Evolutionary conservation across 2,113 vertebrate genomes (phyloP), one percentile per base, ranked within the genome.

Genomic region (Ondatra zibethicus): DNA sequence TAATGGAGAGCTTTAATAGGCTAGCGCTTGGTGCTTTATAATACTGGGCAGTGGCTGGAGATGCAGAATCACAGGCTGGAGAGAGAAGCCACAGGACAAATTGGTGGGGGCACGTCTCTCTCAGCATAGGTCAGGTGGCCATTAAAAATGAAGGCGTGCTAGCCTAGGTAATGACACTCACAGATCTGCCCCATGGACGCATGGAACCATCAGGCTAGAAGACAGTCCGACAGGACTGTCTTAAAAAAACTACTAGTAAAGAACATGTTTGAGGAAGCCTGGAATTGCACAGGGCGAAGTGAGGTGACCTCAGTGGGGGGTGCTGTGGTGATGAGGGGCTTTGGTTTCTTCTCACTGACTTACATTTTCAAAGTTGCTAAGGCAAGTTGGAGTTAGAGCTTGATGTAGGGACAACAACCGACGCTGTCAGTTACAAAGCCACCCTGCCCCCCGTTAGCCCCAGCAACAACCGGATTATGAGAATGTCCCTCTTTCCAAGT

Each of bases 1-100:
- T 81, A 96, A 96, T 23, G 92, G 92, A 92, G 95, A 93, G 68
- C 81, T 77, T 77, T 91, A 92, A 89, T 91, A 82, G 93, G 91
- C 65, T 68, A 52, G 84, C 52, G 47, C 73, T 55, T 63, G 33
- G 65, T 23, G 25, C 72, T 84, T 39, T 27, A 87, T 85, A n/a
- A 42, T 25, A 23, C 36, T 39, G 36, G 85, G 73, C 88, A 31
- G 5, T 25, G 58, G 50, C 10, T 77, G 36, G n/a, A 50, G 61
- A 6, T 42, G 50, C 25, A 66, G 94, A 63, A 25, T 72, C 73
- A 9, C 61, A 55, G 42, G 72, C 45, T 1, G 0, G 52, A 52
- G 70, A 33, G 8, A 68, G 47, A 78, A 65, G 42, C 78, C 82
- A 19, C 72, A 16, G 58, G 17, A 6, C 19, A 66, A 8, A 39